These are phyloP conservation scores for Diachrysia chrysitis DNA, from an alignment of 2,888 invertebrate species.

Conservation along the genomic window DNA sequence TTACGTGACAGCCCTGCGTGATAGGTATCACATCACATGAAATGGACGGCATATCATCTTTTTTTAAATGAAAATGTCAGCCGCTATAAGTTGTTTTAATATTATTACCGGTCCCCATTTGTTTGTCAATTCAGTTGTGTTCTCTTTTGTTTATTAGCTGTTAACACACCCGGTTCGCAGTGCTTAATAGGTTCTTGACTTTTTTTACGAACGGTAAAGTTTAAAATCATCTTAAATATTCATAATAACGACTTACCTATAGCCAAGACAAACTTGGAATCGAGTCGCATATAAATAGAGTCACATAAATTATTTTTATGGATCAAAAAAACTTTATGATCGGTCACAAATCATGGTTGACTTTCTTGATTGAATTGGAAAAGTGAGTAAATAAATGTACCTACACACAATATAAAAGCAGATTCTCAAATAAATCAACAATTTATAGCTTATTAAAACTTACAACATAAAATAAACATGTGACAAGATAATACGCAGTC, in stretches of 20 bases:
- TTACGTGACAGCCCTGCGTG: conserved; percentile 63
- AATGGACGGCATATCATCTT: conserved; percentile 71
- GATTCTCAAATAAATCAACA: conserved; percentile 15
- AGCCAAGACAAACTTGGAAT: conserved; percentile 17
- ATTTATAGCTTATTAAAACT: conserved; percentile 28
- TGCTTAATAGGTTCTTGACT: conserved; percentile 50
- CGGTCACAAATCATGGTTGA: conserved; percentile 6
- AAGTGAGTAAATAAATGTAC: not conserved
- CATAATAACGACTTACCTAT: conserved; percentile 25
- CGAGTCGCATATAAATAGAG: conserved; percentile 26
- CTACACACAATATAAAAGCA: not conserved
- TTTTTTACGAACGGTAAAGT: conserved; percentile 55
- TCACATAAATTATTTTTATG: conserved; percentile 41
- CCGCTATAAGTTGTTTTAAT: conserved; percentile 72
- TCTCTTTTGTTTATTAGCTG: conserved; percentile 74
- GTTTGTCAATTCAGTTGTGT: conserved; percentile 72
- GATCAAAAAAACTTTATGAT: conserved; percentile 45
- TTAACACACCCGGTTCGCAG: conserved; percentile 50
- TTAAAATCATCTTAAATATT: conserved; percentile 37
- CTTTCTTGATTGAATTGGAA: conserved; percentile 12
- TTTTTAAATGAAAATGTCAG: conserved; percentile 85
- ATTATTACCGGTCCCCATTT: conserved; percentile 78
- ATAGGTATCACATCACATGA: conserved; percentile 66
- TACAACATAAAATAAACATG: conserved; percentile 39
- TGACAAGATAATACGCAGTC: conserved; percentile 57